A percentile compares a stretch with the other conserved stretches of the same genome.
phyloP scores from a whole-genome alignment of 2,113 vertebrate species.

The Vulpes vulpes region DNA sequence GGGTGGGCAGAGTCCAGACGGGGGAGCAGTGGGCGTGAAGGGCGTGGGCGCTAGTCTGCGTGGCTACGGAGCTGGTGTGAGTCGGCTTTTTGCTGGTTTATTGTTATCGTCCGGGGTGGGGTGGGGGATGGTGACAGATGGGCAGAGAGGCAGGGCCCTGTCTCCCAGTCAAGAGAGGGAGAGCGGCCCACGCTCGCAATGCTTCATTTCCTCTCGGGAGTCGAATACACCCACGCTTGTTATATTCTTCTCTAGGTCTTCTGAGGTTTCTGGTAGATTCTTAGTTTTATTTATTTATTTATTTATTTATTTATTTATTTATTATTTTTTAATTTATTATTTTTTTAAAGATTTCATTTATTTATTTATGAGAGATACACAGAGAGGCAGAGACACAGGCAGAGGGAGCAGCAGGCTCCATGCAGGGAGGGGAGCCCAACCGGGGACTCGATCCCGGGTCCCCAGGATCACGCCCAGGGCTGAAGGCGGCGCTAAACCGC shows the following conservation, averaged over 20 bases:
- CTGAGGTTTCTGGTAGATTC: constrained; percentile 20
- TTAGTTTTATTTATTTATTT: background rate
- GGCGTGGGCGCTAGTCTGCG: background rate
- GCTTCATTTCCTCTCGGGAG: background rate
- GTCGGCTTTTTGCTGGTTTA: background rate
- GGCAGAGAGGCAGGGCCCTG: background rate
- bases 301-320: too few relatives aligned
- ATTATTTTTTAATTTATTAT: too few relatives aligned
- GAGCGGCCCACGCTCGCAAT: background rate
- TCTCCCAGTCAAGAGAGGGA: background rate
- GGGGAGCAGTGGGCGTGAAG: background rate
- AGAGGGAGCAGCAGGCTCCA: too few relatives aligned
- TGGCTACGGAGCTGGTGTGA: background rate
- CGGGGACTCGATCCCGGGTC: too few relatives aligned
- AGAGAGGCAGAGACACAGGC: too few relatives aligned
- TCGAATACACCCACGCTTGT: background rate
- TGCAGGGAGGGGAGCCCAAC: too few relatives aligned
- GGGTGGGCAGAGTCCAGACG: background rate
- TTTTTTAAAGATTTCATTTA: too few relatives aligned
- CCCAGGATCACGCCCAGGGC: too few relatives aligned
- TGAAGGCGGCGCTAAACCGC: too few relatives aligned
- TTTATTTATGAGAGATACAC: too few relatives aligned
- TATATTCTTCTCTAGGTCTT: background rate
- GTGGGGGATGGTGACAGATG: background rate
- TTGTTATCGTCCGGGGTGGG: background rate